A percentile compares a stretch with the other conserved stretches of the same genome.
These are phyloP conservation scores for Drosophila nr. perissopoda DNA, from an alignment of 2,888 invertebrate genomes.

Conservation along the genomic window DNA sequence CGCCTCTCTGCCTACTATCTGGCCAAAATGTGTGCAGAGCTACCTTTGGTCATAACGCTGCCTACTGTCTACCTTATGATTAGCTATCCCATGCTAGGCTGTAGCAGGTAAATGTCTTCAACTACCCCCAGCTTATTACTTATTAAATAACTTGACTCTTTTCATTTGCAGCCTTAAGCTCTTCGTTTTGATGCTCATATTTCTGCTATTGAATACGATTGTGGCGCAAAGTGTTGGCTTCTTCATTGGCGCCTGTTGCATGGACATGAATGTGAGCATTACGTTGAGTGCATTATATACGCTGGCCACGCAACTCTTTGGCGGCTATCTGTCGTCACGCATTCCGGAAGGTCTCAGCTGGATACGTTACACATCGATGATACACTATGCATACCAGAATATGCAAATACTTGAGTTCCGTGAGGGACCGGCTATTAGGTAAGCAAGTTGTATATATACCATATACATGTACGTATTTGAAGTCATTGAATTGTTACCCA, in stretches of 20 bases:
- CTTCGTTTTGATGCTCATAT: conserved; percentile 89
- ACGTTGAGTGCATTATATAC: conserved; percentile 92
- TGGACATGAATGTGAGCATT: conserved; percentile 91
- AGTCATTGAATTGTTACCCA: background rate
- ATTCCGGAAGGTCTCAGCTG: conserved; percentile 91
- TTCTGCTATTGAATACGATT: conserved; percentile 89
- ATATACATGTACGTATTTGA: background rate
- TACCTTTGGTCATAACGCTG: conserved; percentile 90
- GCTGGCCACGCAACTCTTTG: conserved; percentile 91
- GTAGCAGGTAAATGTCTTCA: conserved; percentile 73
- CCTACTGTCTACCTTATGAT: conserved; percentile 91
- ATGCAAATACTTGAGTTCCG: conserved; percentile 92
- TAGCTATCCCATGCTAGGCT: conserved; percentile 91
- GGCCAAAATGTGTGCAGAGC: conserved; percentile 92
- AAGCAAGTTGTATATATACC: conserved; percentile 78
- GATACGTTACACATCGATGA: conserved; percentile 91
- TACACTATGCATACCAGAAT: conserved; percentile 92
- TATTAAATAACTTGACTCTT: background rate
- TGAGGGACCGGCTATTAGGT: conserved; percentile 89
- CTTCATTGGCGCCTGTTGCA: conserved; percentile 91
- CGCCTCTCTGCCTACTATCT: conserved; percentile 92
- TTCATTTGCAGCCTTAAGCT: conserved; percentile 86
- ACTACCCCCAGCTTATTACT: background rate
- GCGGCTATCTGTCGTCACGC: conserved; percentile 90
- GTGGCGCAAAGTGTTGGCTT: conserved; percentile 92